Conservation (phyloP, 2,888 invertebrate genomes). For the Drosophila subquinaria region DNA sequence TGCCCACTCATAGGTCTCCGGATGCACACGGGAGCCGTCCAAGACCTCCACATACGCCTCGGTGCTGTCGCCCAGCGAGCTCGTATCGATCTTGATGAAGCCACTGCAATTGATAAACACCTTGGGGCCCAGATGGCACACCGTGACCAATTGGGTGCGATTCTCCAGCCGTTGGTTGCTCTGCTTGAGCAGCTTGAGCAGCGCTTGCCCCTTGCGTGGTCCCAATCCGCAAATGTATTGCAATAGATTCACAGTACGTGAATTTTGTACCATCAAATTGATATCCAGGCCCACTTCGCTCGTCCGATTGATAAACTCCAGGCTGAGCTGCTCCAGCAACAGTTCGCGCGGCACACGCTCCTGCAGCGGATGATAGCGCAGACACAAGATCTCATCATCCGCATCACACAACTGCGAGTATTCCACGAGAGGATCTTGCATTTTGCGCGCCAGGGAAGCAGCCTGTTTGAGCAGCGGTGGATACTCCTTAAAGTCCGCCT, state of each 20-base stretch:
- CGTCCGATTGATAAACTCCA: conserved; percentile 97
- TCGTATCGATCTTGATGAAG: conserved; percentile 99
- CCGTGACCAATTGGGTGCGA: conserved; percentile 96
- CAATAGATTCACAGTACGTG: conserved; percentile 94
- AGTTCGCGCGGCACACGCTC: conserved; percentile 94
- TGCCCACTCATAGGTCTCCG: conserved; percentile 99
- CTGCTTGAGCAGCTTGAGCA: conserved; percentile 94
- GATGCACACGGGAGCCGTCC: conserved; percentile 99
- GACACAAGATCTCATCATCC: conserved; percentile 98
- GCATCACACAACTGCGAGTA: conserved; percentile 97
- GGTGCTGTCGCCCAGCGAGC: conserved; percentile 96
- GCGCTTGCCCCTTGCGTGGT: conserved; percentile 95
- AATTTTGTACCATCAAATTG: conserved; percentile 95
- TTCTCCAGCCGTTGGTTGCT: conserved; percentile 97
- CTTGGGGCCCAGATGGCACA: conserved; percentile 98
- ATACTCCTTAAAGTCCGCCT: conserved; percentile 95
- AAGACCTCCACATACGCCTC: conserved; percentile 98
- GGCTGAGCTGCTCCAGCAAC: conserved; percentile 92
- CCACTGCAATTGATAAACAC: conserved; percentile 99
- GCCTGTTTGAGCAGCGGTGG: conserved; percentile 96
- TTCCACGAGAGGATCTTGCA: conserved; percentile 98
- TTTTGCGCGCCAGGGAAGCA: conserved; percentile 94
- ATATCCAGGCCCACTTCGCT: conserved; percentile 99
- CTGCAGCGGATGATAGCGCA: conserved; percentile 95
- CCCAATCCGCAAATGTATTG: conserved; percentile 99